phyloP scores from a whole-genome alignment of 1,140 invertebrate genomes.

The Triops cancriformis region DNA sequence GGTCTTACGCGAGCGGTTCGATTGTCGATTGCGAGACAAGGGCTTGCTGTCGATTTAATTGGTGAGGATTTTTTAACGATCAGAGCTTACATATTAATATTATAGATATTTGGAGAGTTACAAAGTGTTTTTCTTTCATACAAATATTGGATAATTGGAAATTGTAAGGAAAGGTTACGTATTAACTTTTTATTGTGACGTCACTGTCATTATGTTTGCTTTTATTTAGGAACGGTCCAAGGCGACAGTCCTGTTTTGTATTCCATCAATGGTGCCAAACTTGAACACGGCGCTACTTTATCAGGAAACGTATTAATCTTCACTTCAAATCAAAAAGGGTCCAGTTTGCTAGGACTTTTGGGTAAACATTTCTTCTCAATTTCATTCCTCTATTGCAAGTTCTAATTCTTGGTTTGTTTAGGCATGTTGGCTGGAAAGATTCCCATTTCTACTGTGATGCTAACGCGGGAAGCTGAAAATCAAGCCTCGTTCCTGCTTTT shows the following conservation, averaged over 20 bases:
- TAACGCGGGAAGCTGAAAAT: slow-evolving; percentile 1
- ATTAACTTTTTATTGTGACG: not conserved
- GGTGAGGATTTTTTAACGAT: slow-evolving; percentile 19
- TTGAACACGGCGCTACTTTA: slow-evolving; percentile 32
- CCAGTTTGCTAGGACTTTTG: not conserved
- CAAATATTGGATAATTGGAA: no score
- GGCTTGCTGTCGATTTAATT: slow-evolving; percentile 22
- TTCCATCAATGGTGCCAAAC: slow-evolving; percentile 30
- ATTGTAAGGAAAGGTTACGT: no score
- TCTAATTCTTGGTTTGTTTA: not conserved
- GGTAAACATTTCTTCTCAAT: not conserved
- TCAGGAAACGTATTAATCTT: slow-evolving; percentile 34
- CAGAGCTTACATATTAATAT: no score
- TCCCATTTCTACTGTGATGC: slow-evolving; percentile 17
- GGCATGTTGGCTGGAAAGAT: not conserved
- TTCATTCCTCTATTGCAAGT: not conserved
- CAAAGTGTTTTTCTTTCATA: no score
- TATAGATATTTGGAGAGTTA: no score
- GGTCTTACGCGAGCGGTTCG: slow-evolving; percentile 14
- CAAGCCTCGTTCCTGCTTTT: slow-evolving; percentile 7
- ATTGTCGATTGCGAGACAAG: slow-evolving; percentile 18
- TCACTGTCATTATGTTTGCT: not conserved
- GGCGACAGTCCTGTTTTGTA: slow-evolving; percentile 31
- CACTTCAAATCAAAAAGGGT: slow-evolving; percentile 17
- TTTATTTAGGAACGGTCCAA: slow-evolving; percentile 28